Evolutionary conservation across 2,888 invertebrate species (phyloP).

Genomic region (Laothoe populi): DNA sequence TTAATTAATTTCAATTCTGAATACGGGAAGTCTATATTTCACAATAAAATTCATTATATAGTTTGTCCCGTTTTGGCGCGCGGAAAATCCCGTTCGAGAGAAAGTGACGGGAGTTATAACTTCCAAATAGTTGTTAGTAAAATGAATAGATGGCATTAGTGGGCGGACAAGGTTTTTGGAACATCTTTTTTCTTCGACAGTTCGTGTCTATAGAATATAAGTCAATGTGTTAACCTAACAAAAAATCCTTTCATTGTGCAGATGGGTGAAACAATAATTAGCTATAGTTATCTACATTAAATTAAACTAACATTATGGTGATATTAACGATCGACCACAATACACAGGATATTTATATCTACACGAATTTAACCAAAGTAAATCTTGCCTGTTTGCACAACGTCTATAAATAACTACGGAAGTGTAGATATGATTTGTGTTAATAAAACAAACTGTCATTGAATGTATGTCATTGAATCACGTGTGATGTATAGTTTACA

Average conservation of each 20-base stretch:
- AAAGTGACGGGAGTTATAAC: no score
- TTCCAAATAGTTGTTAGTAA: no score
- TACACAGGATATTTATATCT: conserved; percentile 25
- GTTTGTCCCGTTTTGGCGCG: no score
- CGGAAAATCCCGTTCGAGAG: no score
- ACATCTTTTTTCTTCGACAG: no score
- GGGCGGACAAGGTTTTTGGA: no score
- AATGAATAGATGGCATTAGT: no score
- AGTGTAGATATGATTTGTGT: conserved; percentile 62
- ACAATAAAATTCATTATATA: no score
- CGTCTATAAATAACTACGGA: conserved; percentile 64
- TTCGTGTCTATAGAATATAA: no score
- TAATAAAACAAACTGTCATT: conserved; percentile 60
- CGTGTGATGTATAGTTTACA: conserved; percentile 29
- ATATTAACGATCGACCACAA: conserved; percentile 6
- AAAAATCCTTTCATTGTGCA: background rate
- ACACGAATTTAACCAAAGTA: conserved; percentile 35
- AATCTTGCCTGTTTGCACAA: conserved; percentile 50
- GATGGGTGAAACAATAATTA: background rate
- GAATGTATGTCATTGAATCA: conserved; percentile 36
- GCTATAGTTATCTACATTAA: conserved; percentile 22
- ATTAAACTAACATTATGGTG: conserved; percentile 28
- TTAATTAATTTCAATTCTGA: no score
- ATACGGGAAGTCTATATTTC: no score
- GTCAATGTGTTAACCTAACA: no score